These are phyloP conservation scores for Neodiprion pinetum DNA, from an alignment of 1,140 invertebrate species.

Conservation along the genomic window DNA sequence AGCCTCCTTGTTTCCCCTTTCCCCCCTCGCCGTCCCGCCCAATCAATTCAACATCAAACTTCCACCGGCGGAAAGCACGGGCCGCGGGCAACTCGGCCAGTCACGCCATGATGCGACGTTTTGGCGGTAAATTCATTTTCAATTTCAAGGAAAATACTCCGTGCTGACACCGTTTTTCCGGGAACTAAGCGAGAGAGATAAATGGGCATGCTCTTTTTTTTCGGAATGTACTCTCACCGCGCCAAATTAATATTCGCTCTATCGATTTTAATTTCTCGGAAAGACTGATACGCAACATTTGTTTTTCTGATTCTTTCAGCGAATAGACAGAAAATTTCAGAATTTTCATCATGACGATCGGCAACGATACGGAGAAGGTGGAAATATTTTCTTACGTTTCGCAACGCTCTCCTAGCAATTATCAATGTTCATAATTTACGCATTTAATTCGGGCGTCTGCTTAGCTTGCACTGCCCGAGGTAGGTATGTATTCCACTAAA, in stretches of 20 bases:
- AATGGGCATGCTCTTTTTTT: background rate
- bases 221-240: background rate
- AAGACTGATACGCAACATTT: too few relatives aligned
- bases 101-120: constrained; percentile 51
- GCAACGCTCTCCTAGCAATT: too few relatives aligned
- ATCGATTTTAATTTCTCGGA: background rate
- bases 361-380: too few relatives aligned
- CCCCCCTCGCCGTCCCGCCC: constrained; percentile 21
- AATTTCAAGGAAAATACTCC: constrained; percentile 22
- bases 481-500: too few relatives aligned
- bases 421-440: too few relatives aligned
- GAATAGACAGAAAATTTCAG: too few relatives aligned
- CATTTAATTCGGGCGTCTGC: too few relatives aligned
- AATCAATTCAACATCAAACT: constrained; percentile 55
- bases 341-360: too few relatives aligned
- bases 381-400: too few relatives aligned
- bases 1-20: constrained; percentile 33
- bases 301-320: too few relatives aligned
- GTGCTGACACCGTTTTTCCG: background rate
- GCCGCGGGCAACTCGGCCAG: constrained; percentile 25
- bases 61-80: constrained; percentile 36
- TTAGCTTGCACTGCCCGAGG: too few relatives aligned
- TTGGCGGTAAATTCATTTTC: constrained; percentile 52
- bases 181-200: background rate
- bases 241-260: background rate